Conservation (phyloP, 2,888 invertebrate species). For the Pycnomerus fuliginosus region DNA sequence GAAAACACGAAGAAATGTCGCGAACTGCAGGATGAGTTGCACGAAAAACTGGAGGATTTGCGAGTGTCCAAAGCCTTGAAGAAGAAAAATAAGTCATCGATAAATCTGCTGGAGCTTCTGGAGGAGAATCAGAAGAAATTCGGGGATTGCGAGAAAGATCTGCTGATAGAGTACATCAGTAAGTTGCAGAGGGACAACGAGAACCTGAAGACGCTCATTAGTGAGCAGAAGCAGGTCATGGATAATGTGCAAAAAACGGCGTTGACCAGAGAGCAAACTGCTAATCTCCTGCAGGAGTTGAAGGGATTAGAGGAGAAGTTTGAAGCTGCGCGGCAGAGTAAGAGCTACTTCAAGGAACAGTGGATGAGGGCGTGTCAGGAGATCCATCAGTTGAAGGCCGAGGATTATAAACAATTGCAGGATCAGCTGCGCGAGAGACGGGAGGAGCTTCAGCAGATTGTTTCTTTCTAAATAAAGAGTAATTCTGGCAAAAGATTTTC, state of each 20-base stretch:
- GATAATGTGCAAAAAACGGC: slow-evolving; percentile 57
- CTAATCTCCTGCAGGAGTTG: slow-evolving; percentile 66
- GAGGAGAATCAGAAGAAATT: slow-evolving; percentile 43
- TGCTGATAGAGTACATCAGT: slow-evolving; percentile 44
- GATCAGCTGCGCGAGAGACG: slow-evolving; percentile 55
- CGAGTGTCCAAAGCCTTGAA: slow-evolving; percentile 32
- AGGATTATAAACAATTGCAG: slow-evolving; percentile 57
- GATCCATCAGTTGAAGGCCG: slow-evolving; percentile 62
- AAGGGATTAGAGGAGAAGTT: slow-evolving; percentile 66
- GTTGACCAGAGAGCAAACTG: slow-evolving; percentile 66
- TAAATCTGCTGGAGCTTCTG: slow-evolving; percentile 34
- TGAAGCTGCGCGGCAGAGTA: slow-evolving; percentile 63
- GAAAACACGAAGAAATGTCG: slow-evolving; percentile 63
- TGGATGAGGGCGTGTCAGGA: slow-evolving; percentile 71
- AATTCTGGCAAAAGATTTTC: too few relatives aligned
- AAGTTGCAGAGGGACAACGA: slow-evolving; percentile 45
- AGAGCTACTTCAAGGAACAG: slow-evolving; percentile 74
- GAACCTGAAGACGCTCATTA: slow-evolving; percentile 41
- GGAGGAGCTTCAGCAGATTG: slow-evolving; percentile 44
- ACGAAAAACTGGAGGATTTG: slow-evolving; percentile 30
- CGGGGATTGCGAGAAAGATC: slow-evolving; percentile 35
- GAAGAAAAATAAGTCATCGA: slow-evolving; percentile 22
- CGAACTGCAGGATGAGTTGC: slow-evolving; percentile 59
- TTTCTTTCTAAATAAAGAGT: too few relatives aligned
- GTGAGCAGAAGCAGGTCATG: slow-evolving; percentile 45